Evolutionary conservation across 2,113 vertebrate genomes (phyloP), one percentile per base, ranked within the genome.

Genomic region (Megalops atlanticus): DNA sequence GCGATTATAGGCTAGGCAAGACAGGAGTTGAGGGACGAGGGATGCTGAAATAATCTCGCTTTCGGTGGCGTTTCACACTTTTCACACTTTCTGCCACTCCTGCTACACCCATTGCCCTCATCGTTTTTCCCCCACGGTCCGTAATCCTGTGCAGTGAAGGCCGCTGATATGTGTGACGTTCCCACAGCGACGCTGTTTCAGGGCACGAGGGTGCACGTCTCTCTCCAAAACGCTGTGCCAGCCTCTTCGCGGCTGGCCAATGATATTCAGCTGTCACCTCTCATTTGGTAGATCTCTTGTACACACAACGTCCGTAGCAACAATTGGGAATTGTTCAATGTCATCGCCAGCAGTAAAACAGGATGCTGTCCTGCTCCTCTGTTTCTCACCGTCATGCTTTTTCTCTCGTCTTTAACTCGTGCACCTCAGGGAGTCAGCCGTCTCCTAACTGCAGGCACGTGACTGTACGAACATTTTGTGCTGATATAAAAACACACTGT

Each of bases 1-100:
- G 78, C 85, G 77, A 85, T 52, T 69, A 74, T 76, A 24, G 33
- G 70, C 21, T 38, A 16, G 15, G 35, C n/a, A 31, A 4, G 7
- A n/a, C 1, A n/a, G n/a, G n/a, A 1, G 14, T n/a, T 2, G 16
- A 24, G 52, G 52, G 2, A 64, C 11, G 27, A n/a, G 7, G 58
- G 58, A 8, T 31, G 12, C 11, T 64, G 24, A 64, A 8, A 10
- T 64, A 1, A 64, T 58, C n/a, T 58, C 58, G 31, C 16, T 54
- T 54, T 54, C 49, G 7, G 0, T 54, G 18, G 16, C 31, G 5
- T 5, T 0, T 24, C n/a, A n/a, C n/a, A n/a, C 8, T 2, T 31
- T 11, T 11, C 24, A 18, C 58, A 27, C 11, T 21, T 64, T n/a
- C 1, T 31, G 58, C 6, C 2, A 10, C 24, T 31, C 58, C 24